phyloP scores from a whole-genome alignment of 2,113 vertebrate genomes.

The Echinops telfairi region DNA sequence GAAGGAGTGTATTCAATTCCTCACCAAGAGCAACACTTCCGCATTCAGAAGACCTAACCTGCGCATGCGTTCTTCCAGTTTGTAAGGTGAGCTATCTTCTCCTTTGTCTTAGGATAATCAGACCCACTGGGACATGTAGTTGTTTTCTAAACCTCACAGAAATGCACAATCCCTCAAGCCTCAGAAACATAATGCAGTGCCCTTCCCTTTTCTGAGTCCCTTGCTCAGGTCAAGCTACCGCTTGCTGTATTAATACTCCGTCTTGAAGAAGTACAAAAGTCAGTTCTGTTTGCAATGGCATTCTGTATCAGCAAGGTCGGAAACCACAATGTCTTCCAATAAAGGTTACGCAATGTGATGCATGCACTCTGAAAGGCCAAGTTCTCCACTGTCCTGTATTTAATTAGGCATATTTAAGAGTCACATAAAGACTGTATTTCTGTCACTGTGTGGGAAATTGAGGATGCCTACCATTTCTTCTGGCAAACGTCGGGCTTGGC shows the following conservation, averaged over 20 bases:
- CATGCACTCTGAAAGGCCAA: not conserved
- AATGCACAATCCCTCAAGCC: not conserved
- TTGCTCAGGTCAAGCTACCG: not conserved
- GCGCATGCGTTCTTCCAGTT: not conserved
- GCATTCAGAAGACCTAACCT: not conserved
- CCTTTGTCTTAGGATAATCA: not conserved
- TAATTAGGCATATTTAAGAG: not conserved
- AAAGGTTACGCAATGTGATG: not conserved
- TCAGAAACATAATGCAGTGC: not conserved
- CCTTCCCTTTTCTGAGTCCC: not conserved
- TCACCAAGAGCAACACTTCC: not conserved
- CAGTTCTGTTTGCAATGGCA: not conserved
- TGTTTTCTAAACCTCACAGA: not conserved
- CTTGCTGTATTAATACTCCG: not conserved
- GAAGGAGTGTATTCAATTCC: fast-evolving
- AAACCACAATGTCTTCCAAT: slow-evolving; percentile 16
- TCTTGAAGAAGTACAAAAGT: slow-evolving; percentile 26
- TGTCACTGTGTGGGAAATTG: not conserved
- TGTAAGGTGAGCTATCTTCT: not conserved
- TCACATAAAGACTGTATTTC: not conserved
- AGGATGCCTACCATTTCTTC: not conserved
- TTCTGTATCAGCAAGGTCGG: not conserved
- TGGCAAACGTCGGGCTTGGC: not conserved
- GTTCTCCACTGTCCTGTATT: not conserved
- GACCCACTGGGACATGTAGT: not conserved